A percentile compares a stretch with the other conserved stretches of the same genome.
Conservation (phyloP, 1,140 invertebrate species). For the Trichogramma pretiosum region DNA sequence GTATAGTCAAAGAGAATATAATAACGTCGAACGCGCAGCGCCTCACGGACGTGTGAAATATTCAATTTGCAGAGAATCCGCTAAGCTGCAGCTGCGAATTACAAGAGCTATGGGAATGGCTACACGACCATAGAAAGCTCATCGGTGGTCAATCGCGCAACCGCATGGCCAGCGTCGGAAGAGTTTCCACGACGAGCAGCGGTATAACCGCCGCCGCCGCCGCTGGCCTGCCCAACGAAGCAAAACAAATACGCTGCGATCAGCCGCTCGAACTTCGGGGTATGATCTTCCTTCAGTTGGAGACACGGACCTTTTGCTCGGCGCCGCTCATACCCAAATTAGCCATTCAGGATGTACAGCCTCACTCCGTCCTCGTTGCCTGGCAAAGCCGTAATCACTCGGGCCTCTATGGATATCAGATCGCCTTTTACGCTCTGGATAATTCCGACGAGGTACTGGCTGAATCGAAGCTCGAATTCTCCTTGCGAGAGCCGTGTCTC, state of each 20-base stretch:
- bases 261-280: slow-evolving; percentile 68
- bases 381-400: slow-evolving; percentile 85
- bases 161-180: slow-evolving; percentile 19
- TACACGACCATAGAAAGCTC: slow-evolving; percentile 72
- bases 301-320: slow-evolving; percentile 73
- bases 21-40: no score
- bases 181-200: background rate
- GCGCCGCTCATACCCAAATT: slow-evolving; percentile 70
- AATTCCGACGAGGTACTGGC: slow-evolving; percentile 47
- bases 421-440: slow-evolving; percentile 72
- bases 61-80: slow-evolving; percentile 65
- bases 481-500: background rate
- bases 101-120: slow-evolving; percentile 84
- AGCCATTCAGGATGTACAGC: slow-evolving; percentile 79
- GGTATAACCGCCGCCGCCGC: background rate
- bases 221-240: background rate
- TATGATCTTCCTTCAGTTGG: slow-evolving; percentile 64
- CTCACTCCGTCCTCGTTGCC: slow-evolving; percentile 75
- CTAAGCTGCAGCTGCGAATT: slow-evolving; percentile 76
- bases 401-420: slow-evolving; percentile 74
- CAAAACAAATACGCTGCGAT: slow-evolving; percentile 50
- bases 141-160: slow-evolving; percentile 44
- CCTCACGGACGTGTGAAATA: no score
- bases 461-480: no score
- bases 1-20: no score